phyloP scores from a whole-genome alignment of 2,888 invertebrate species.

The Sphinx pinastri region DNA sequence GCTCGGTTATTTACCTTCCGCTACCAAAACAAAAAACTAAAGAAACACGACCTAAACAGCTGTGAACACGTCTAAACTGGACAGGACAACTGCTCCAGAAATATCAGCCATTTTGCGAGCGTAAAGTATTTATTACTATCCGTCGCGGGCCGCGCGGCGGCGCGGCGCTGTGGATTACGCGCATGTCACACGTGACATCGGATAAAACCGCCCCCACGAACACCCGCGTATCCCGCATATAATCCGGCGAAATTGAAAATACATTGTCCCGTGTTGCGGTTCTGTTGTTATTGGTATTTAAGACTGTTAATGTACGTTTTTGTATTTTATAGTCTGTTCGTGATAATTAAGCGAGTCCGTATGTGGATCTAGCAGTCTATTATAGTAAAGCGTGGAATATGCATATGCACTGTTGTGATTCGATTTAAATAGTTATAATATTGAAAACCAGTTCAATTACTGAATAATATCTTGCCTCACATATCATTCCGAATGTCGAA shows the following conservation, averaged over 20 bases:
- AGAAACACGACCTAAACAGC: neutral
- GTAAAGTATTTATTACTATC: constrained; percentile 36
- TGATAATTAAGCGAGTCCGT: too few relatives aligned
- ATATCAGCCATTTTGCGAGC: neutral
- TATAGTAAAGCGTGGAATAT: too few relatives aligned
- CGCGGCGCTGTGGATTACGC: constrained; percentile 43
- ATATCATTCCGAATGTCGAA: too few relatives aligned
- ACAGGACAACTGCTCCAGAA: constrained; percentile 8
- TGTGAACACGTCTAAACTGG: neutral
- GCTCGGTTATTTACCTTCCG: too few relatives aligned
- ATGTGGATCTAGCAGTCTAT: too few relatives aligned
- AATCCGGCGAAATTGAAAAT: constrained; percentile 54
- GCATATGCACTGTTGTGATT: too few relatives aligned
- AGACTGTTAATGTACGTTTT: neutral
- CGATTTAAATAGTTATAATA: too few relatives aligned
- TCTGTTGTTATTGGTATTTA: constrained; percentile 25
- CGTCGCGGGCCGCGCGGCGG: constrained; percentile 30
- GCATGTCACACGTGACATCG: constrained; percentile 45
- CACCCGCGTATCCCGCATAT: constrained; percentile 40
- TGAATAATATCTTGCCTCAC: too few relatives aligned
- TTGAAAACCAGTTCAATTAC: too few relatives aligned
- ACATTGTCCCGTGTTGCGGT: constrained; percentile 42
- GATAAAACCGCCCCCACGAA: constrained; percentile 44
- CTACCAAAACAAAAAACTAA: too few relatives aligned
- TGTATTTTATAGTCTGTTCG: too few relatives aligned